Evolutionary conservation across 1,140 invertebrate species (phyloP), one percentile per base, ranked within the genome.

Genomic region (Sweltsa coloradensis): DNA sequence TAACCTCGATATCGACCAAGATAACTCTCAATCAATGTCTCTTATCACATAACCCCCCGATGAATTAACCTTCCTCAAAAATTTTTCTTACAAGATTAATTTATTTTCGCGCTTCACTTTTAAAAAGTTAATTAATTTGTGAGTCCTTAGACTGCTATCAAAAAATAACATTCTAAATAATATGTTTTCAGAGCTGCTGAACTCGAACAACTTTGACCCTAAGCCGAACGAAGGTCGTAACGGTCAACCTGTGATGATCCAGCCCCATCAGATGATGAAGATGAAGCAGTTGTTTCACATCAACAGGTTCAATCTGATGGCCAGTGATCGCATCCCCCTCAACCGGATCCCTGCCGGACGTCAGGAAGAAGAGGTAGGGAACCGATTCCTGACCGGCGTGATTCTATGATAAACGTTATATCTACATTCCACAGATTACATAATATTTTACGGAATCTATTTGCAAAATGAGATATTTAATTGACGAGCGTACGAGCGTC

Each of bases 281-380:
- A 86, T 87, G 72, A 79, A 85, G 55, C 78, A 84, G 50, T 72
- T 92, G 3, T 93, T 84, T 62, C 74, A 81, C 55, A 81, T 94
- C 34, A 92, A 95, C 66, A 78, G 84, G 29, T 95, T 93, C 60
- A 94, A 95, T 66, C 68, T 95, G 49, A 67, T 93, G 66, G 91
- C 87, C 25, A 91, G 89, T 61, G 93, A 97, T 70, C 76, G 79
- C 53, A 93, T 96, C 58, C 85, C 90, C 9, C 69, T 97, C 23
- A 93, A 96, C 62, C 72, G 93, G 58, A 79, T n/a, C 76, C 44
- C 69, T 97, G 43, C 90, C 89, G n/a, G 92, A 97, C 67, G 82
- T 91, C 50, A 65, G 93, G 47, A 82, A 79, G 56, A 76, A 79
- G 59, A 74, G 65, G 77, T 84, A 65, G 62, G 57, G 57, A 21